These are phyloP conservation scores for Patiria miniata DNA, from an alignment of 35 echinoderm and acorn worm species.

Conservation along the genomic window DNA sequence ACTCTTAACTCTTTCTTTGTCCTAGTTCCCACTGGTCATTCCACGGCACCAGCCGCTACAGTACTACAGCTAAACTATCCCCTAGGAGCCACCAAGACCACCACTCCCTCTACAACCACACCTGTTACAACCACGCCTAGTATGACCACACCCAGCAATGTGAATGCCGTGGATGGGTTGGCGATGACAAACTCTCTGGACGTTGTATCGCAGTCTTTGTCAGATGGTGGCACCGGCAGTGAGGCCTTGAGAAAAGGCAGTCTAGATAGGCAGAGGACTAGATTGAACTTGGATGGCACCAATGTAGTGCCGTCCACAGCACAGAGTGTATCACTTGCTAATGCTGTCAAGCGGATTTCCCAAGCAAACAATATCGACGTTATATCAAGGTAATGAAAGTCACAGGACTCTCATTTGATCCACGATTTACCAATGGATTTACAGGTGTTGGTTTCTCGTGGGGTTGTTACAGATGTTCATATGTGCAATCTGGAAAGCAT, in stretches of 20 bases:
- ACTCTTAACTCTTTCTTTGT: constrained; percentile 11
- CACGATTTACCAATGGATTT: no score
- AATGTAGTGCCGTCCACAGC: not conserved
- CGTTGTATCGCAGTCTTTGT: not conserved
- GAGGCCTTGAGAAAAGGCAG: not conserved
- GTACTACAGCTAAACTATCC: constrained; percentile 99
- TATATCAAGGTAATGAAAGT: constrained; percentile 37
- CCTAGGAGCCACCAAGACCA: constrained; percentile 63
- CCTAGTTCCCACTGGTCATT: constrained; percentile 93
- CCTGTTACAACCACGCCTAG: not conserved
- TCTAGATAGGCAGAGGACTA: not conserved
- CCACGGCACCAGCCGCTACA: constrained; percentile 99
- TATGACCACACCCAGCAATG: not conserved
- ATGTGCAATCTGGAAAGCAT: no score
- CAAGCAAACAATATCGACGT: constrained; percentile 57
- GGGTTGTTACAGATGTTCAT: no score
- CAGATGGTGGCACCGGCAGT: not conserved
- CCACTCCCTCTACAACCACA: not conserved
- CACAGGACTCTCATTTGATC: not conserved
- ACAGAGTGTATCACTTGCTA: constrained; percentile 18
- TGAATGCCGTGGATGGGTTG: not conserved
- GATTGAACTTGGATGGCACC: not conserved
- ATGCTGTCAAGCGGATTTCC: constrained; percentile 49
- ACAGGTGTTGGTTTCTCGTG: no score
- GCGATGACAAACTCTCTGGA: not conserved